phyloP scores from a whole-genome alignment of 2,113 vertebrate species.

The Notothenia coriiceps region DNA sequence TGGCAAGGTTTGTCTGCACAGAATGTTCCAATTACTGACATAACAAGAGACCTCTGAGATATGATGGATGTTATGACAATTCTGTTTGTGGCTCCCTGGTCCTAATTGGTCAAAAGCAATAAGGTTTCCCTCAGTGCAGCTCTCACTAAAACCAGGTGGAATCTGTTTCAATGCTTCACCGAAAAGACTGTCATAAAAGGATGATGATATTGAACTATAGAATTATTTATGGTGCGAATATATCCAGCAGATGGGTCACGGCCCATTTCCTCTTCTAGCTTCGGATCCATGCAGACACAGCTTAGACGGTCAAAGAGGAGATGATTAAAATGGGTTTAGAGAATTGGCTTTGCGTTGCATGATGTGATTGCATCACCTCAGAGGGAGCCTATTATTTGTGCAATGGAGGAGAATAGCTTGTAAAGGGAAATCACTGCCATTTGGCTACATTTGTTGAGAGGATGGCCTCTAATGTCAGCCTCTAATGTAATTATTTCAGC shows the following conservation, averaged over 20 bases:
- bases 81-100: neutral
- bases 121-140: neutral
- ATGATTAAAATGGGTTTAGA: constrained; percentile 46
- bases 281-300: constrained; percentile 7
- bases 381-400: constrained; percentile 46
- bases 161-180: neutral
- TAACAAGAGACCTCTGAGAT: neutral
- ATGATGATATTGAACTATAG: neutral
- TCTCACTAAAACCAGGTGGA: neutral
- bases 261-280: constrained; percentile 21
- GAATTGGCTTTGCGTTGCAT: constrained; percentile 36
- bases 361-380: constrained; percentile 57
- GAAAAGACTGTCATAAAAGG: neutral
- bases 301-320: constrained; percentile 2
- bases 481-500: constrained; percentile 51
- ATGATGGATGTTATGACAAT: neutral
- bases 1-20: neutral
- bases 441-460: constrained; percentile 36
- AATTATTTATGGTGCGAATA: constrained; percentile 16
- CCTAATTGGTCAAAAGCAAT: constrained; percentile 1
- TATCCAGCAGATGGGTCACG: constrained; percentile 20
- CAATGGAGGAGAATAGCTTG: constrained; percentile 22
- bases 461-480: constrained; percentile 39
- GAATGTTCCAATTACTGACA: neutral
- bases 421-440: constrained; percentile 33